These are phyloP conservation scores for Xestia xanthographa DNA, from an alignment of 2,888 invertebrate species.

Conservation along the genomic window DNA sequence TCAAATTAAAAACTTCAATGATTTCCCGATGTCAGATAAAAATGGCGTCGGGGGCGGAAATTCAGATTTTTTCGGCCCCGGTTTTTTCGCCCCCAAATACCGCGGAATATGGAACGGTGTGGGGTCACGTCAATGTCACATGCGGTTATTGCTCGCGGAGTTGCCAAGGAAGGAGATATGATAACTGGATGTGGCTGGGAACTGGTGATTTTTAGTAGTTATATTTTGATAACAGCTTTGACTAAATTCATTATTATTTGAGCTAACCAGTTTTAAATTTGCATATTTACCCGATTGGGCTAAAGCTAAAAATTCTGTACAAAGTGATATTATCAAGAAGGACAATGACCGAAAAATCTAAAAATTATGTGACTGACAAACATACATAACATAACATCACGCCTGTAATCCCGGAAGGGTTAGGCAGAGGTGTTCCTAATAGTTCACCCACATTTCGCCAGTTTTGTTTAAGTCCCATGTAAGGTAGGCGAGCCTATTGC, in stretches of 20 bases:
- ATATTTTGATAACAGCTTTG: neutral
- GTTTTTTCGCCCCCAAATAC: conserved; percentile 52
- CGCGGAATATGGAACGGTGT: conserved; percentile 58
- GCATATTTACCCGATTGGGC: neutral
- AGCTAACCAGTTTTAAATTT: neutral
- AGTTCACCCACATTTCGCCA: too few relatives aligned
- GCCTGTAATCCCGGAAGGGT: too few relatives aligned
- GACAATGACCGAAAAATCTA: neutral
- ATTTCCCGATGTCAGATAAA: conserved; percentile 60
- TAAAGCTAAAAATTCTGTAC: neutral
- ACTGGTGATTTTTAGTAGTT: neutral
- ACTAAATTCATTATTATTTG: neutral
- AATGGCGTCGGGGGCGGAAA: conserved; percentile 33
- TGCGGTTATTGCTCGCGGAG: conserved; percentile 74
- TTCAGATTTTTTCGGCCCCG: conserved; percentile 31
- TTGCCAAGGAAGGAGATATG: conserved; percentile 6
- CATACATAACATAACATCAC: too few relatives aligned
- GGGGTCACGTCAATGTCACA: conserved; percentile 81
- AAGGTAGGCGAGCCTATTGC: too few relatives aligned
- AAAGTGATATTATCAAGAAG: neutral
- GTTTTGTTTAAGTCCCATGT: too few relatives aligned
- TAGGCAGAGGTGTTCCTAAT: too few relatives aligned
- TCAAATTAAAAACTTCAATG: conserved; percentile 68
- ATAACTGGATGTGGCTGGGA: conserved; percentile 67
- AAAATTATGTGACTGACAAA: neutral